These are phyloP conservation scores for Urocolius indicus DNA, from an alignment of 2,113 vertebrate genomes.

Conservation along the genomic window DNA sequence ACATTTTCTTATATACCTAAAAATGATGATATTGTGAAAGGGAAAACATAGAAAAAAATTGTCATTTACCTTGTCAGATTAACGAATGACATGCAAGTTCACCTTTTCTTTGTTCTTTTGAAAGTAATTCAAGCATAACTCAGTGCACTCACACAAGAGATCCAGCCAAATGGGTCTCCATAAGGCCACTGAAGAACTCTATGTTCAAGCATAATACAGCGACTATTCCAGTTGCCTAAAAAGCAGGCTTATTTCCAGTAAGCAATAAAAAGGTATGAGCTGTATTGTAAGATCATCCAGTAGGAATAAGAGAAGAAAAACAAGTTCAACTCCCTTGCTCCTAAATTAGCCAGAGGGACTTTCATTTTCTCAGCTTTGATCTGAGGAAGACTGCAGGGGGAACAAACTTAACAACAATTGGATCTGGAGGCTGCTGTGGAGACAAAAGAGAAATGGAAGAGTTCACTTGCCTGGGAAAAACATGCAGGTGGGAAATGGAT, in stretches of 20 bases:
- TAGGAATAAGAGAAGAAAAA: constrained; percentile 52
- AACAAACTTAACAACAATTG: constrained; percentile 51
- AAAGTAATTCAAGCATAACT: background rate
- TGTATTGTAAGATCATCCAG: constrained; percentile 4
- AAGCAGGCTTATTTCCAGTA: constrained; percentile 59
- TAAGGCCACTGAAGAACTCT: constrained; percentile 24
- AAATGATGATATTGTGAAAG: background rate
- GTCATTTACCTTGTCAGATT: constrained; percentile 35
- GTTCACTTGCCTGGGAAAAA: constrained; percentile 38
- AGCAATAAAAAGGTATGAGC: constrained; percentile 34
- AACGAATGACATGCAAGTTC: background rate
- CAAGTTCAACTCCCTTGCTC: constrained; percentile 37
- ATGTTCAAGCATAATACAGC: background rate
- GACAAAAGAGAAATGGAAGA: constrained; percentile 10
- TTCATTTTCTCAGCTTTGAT: constrained; percentile 50
- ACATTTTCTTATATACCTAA: background rate
- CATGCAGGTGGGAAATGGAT: background rate
- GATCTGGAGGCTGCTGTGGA: background rate
- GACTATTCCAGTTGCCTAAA: constrained; percentile 35
- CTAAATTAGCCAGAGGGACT: constrained; percentile 46
- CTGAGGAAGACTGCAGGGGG: constrained; percentile 40
- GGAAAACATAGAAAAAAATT: background rate
- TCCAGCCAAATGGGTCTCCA: constrained; percentile 20
- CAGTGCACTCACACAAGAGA: constrained; percentile 43
- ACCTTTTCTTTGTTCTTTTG: background rate